phyloP scores from a whole-genome alignment of 2,113 vertebrate genomes.

The Oenanthe oenanthe region DNA sequence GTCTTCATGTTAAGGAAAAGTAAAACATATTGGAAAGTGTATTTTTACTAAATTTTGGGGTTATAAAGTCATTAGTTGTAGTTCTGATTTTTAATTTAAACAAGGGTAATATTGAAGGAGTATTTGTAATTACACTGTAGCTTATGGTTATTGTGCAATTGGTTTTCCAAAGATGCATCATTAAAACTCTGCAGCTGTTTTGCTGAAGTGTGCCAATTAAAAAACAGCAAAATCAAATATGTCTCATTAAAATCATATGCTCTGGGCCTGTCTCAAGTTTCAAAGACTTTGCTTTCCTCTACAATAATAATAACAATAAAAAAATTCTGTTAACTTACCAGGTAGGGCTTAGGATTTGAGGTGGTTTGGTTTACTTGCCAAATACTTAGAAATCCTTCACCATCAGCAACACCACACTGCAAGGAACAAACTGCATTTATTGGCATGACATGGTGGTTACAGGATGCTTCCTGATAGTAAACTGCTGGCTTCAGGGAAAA shows the following conservation, averaged over 20 bases:
- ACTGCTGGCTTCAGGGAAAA: neutral
- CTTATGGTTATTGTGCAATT: neutral
- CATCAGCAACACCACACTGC: conserved; percentile 96
- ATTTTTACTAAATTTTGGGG: neutral
- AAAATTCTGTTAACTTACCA: conserved; percentile 80
- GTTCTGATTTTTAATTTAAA: neutral
- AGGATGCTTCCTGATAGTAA: neutral
- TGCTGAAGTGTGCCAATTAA: neutral
- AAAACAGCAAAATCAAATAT: neutral
- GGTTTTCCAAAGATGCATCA: neutral
- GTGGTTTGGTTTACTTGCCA: conserved; percentile 98
- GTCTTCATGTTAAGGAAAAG: neutral
- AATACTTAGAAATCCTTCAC: conserved; percentile 96
- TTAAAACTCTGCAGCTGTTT: neutral
- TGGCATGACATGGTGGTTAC: neutral
- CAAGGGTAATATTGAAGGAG: neutral
- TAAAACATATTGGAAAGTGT: neutral
- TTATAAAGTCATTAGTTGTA: neutral
- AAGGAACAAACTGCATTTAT: conserved; percentile 22
- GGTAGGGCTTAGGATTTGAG: conserved; percentile 95
- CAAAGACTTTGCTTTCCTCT: neutral
- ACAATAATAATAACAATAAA: neutral
- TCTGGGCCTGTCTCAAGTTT: neutral
- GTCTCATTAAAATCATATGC: neutral
- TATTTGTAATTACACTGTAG: neutral